These are phyloP conservation scores for Thumatha senex DNA, from an alignment of 2,888 invertebrate species.

Conservation along the genomic window DNA sequence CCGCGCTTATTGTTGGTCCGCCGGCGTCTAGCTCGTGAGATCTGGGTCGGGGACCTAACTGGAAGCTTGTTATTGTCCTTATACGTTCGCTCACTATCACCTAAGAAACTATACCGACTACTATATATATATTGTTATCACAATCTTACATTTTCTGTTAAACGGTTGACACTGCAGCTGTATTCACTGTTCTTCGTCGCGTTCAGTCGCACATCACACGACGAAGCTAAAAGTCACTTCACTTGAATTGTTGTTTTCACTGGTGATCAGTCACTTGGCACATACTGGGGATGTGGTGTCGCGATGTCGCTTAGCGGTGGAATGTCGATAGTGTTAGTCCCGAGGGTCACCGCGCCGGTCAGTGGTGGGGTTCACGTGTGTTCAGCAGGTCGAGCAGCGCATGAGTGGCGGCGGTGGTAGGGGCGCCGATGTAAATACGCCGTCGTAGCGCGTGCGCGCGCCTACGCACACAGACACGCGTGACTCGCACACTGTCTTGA, in stretches of 20 bases:
- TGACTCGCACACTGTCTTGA: conserved; percentile 43
- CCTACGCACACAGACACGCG: conserved; percentile 56
- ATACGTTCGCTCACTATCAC: conserved; percentile 33
- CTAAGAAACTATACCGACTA: conserved; percentile 16
- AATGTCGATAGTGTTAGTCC: conserved; percentile 50
- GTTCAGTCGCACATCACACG: conserved; percentile 76
- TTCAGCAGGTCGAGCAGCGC: conserved; percentile 74
- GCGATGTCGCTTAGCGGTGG: conserved; percentile 48
- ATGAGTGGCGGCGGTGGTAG: conserved; percentile 81
- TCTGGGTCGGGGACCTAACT: conserved; percentile 74
- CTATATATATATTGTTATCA: conserved; percentile 46
- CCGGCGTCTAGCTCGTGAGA: conserved; percentile 67
- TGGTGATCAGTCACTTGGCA: conserved; percentile 68
- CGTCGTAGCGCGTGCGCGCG: conserved; percentile 71
- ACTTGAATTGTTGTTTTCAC: conserved; percentile 62
- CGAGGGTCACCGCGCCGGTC: conserved; percentile 59
- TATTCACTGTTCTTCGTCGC: conserved; percentile 58
- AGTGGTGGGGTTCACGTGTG: conserved; percentile 77
- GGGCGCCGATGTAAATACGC: conserved; percentile 81
- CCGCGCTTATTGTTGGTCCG: conserved; percentile 60
- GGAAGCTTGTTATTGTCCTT: conserved; percentile 46
- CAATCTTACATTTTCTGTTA: conserved; percentile 76
- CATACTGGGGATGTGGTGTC: conserved; percentile 63
- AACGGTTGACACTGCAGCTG: conserved; percentile 79
- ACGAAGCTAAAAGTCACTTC: conserved; percentile 64